Evolutionary conservation across 2,888 invertebrate species (phyloP).

Genomic region (Trissolcus japonicus): DNA sequence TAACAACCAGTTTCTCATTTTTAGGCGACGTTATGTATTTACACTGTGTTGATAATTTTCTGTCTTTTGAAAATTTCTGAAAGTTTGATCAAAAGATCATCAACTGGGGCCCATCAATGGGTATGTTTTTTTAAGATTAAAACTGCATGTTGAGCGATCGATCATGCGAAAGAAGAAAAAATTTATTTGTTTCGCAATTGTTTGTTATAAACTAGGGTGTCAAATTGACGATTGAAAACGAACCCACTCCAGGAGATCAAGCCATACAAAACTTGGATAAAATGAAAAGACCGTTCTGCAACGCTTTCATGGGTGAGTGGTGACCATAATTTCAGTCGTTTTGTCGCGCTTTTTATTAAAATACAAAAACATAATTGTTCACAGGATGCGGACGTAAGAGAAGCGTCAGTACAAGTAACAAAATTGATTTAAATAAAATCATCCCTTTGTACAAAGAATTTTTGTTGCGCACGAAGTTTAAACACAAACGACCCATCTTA

Average conservation of each 20-base stretch:
- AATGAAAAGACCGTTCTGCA: conserved; percentile 89
- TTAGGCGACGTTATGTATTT: conserved; percentile 39
- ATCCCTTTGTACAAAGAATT: conserved; percentile 64
- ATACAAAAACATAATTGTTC: neutral
- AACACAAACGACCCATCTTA: neutral
- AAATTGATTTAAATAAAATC: conserved; percentile 58
- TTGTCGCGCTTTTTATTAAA: neutral
- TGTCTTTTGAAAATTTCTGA: conserved; percentile 6
- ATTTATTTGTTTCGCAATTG: too few relatives aligned
- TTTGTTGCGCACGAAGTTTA: conserved; percentile 42
- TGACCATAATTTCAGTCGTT: neutral
- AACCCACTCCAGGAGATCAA: too few relatives aligned
- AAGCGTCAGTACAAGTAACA: conserved; percentile 9
- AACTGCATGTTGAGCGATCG: too few relatives aligned
- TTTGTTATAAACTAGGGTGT: neutral
- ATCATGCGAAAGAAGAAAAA: too few relatives aligned
- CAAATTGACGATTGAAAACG: neutral
- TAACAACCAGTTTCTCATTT: conserved; percentile 5
- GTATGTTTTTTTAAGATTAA: conserved; percentile 1
- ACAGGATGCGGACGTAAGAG: conserved; percentile 50
- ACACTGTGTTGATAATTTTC: conserved; percentile 29
- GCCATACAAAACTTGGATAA: conserved; percentile 39
- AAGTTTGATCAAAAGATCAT: neutral
- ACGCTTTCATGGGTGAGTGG: conserved; percentile 89
- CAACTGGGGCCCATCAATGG: conserved; percentile 11